These are phyloP conservation scores for Chloroceryle amazona DNA, from an alignment of 2,797 vertebrate species.

Conservation along the genomic window DNA sequence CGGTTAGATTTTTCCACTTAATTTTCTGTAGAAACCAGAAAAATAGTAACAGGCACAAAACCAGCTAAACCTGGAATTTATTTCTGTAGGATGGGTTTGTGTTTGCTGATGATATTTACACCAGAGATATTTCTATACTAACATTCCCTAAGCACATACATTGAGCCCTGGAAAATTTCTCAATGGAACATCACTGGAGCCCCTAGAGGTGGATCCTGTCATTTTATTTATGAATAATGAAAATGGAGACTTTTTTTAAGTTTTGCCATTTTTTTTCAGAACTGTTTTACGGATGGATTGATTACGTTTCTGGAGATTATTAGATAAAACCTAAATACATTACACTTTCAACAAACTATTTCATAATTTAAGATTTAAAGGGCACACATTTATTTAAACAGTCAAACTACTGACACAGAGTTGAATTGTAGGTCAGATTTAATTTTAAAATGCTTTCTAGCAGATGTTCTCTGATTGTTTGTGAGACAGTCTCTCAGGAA, in stretches of 20 bases:
- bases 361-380: slow-evolving; percentile 89
- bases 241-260: slow-evolving; percentile 76
- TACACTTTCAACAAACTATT: slow-evolving; percentile 89
- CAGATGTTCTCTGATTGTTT: slow-evolving; percentile 79
- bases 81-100: not conserved
- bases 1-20: not conserved
- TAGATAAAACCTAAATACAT: slow-evolving; percentile 88
- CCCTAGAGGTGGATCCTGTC: slow-evolving; percentile 65
- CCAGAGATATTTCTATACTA: slow-evolving; percentile 20
- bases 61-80: not conserved
- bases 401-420: slow-evolving; percentile 78
- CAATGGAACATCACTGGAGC: slow-evolving; percentile 66
- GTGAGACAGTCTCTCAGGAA: slow-evolving; percentile 77
- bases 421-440: slow-evolving; percentile 86
- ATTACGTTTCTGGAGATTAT: slow-evolving; percentile 85
- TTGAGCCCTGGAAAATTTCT: slow-evolving; percentile 62
- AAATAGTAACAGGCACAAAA: slow-evolving; percentile 13
- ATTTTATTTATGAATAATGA: slow-evolving; percentile 80
- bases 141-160: slow-evolving; percentile 36
- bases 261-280: slow-evolving; percentile 77
- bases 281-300: slow-evolving; percentile 77
- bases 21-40: slow-evolving; percentile 36
- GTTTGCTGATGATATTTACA: not conserved
- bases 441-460: slow-evolving; percentile 80
- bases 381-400: slow-evolving; percentile 82